Percentiles rank a stretch among this genome's conserved stretches.
These are phyloP conservation scores for Hirudinaria manillensis DNA, from an alignment of 2,888 invertebrate species.

Conservation along the genomic window DNA sequence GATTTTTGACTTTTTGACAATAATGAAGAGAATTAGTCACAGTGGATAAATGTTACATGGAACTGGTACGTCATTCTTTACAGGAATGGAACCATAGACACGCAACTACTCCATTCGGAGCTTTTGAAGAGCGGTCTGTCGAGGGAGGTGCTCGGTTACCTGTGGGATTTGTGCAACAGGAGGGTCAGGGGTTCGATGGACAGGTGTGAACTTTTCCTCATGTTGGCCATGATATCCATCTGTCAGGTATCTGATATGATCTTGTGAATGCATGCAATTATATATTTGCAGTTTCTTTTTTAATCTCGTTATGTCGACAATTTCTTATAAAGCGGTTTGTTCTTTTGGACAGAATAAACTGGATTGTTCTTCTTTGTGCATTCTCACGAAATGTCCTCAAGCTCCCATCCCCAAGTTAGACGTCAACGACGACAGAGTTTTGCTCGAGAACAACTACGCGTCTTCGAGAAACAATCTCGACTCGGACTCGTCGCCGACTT, in stretches of 20 bases:
- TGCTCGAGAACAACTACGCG: too few species aligned
- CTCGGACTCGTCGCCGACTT: background rate
- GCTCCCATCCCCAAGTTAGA: conserved; percentile 48
- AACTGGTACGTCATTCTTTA: background rate
- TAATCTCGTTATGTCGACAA: too few species aligned
- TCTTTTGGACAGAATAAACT: conserved; percentile 34
- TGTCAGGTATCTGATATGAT: conserved; percentile 53
- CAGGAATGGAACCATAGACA: conserved; percentile 50
- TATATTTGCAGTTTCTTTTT: background rate
- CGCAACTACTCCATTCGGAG: conserved; percentile 53
- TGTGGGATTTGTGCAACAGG: conserved; percentile 56
- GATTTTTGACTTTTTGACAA: too few species aligned
- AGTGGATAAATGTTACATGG: too few species aligned
- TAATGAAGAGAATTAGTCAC: too few species aligned
- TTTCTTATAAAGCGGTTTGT: background rate
- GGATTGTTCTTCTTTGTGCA: conserved; percentile 41
- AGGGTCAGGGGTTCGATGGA: conserved; percentile 49
- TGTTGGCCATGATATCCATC: conserved; percentile 56
- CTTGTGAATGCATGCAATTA: background rate
- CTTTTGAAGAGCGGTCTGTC: conserved; percentile 55
- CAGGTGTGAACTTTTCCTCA: conserved; percentile 54
- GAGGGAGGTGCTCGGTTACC: conserved; percentile 53
- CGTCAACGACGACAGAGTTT: background rate
- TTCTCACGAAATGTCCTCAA: conserved; percentile 46
- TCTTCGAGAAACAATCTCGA: too few species aligned